phyloP scores from a whole-genome alignment of 2,888 invertebrate genomes.

The Hipparchia semele region DNA sequence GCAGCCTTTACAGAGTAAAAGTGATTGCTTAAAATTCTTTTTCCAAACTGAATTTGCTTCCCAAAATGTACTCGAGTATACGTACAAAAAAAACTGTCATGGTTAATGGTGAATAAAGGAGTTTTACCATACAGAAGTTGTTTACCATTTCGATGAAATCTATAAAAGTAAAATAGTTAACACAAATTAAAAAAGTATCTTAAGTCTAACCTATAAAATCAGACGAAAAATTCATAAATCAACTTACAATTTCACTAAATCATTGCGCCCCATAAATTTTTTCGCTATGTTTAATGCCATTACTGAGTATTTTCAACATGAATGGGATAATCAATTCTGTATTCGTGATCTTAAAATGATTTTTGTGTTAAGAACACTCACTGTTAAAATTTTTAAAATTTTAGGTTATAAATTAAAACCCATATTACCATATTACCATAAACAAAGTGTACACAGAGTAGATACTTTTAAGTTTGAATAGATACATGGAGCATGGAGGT shows the following conservation, averaged over 20 bases:
- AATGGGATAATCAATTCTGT: not conserved
- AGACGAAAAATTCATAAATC: not conserved
- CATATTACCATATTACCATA: too few relatives aligned
- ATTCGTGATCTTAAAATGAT: too few relatives aligned
- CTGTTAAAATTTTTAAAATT: too few relatives aligned
- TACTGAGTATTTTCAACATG: not conserved
- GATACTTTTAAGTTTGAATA: too few relatives aligned
- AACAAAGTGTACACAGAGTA: too few relatives aligned
- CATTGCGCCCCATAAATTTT: slow-evolving; percentile 47
- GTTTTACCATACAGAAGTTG: slow-evolving; percentile 42
- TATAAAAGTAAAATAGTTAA: slow-evolving; percentile 46
- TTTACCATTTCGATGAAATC: slow-evolving; percentile 52
- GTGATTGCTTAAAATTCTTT: slow-evolving; percentile 43
- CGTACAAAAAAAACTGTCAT: slow-evolving; percentile 18
- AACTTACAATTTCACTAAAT: slow-evolving; percentile 63
- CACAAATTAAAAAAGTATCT: not conserved
- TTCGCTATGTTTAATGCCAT: slow-evolving; percentile 41
- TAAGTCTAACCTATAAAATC: not conserved
- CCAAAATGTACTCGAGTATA: slow-evolving; percentile 11
- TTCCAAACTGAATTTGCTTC: slow-evolving; percentile 19
- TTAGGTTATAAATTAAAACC: too few relatives aligned
- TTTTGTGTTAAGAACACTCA: too few relatives aligned
- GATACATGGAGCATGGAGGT: too few relatives aligned
- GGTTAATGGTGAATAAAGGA: slow-evolving; percentile 30
- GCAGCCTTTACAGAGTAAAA: slow-evolving; percentile 62